These are phyloP conservation scores for Isaurus tuberculatus DNA, from an alignment of 92 coral and sea anemone species.

Conservation along the genomic window DNA sequence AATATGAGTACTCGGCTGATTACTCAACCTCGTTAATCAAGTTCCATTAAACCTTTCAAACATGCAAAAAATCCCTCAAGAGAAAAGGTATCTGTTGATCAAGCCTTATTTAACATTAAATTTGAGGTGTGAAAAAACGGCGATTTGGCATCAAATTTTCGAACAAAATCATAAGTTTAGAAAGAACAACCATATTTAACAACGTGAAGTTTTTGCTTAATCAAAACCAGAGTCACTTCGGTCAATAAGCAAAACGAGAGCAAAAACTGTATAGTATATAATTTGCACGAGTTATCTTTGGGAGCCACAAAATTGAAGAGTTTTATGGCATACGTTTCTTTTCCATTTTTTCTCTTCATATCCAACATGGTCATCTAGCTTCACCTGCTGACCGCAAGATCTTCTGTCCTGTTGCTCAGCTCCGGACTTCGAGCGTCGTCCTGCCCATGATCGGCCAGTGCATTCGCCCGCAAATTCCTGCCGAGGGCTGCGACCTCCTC, in stretches of 20 bases:
- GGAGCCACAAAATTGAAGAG: background rate
- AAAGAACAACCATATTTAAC: background rate
- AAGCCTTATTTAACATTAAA: background rate
- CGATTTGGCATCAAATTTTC: background rate
- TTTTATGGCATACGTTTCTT: background rate
- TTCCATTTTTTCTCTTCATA: background rate
- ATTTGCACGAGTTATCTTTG: background rate
- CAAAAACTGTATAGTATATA: no score
- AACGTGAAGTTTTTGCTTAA: background rate
- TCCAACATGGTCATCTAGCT: background rate
- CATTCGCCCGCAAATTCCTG: constrained; percentile 81
- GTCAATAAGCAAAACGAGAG: no score
- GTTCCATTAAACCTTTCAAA: background rate
- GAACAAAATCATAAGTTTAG: background rate
- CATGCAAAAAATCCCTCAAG: background rate
- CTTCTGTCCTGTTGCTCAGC: constrained; percentile 75
- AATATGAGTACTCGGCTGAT: background rate
- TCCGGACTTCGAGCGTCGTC: constrained; percentile 45
- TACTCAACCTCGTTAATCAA: no score
- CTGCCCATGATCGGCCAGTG: constrained; percentile 52
- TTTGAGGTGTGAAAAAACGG: background rate
- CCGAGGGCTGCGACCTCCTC: constrained; percentile 89
- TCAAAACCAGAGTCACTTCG: background rate
- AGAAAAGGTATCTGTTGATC: background rate
- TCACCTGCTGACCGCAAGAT: constrained; percentile 83